Conservation (phyloP, 1,140 invertebrate species). For the Sarcophaga bullata region DNA sequence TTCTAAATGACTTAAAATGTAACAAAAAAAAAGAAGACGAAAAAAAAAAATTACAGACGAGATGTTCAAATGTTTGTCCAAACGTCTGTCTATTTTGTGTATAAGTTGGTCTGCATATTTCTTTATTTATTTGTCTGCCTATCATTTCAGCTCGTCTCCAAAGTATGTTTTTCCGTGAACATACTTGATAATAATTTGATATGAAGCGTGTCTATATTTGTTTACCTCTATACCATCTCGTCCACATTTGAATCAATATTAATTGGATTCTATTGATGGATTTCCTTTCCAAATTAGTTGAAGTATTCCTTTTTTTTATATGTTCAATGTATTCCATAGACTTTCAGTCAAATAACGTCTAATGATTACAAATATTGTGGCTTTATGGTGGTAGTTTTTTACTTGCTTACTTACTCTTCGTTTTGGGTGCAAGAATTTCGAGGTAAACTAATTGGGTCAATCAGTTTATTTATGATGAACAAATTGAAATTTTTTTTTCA, state of each 20-base stretch:
- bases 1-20: conserved; percentile 7
- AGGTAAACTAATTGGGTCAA: too few relatives aligned
- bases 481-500: too few relatives aligned
- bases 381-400: too few relatives aligned
- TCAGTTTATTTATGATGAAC: too few relatives aligned
- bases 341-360: too few relatives aligned
- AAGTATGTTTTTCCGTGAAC: neutral
- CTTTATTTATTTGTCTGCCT: neutral
- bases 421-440: too few relatives aligned
- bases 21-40: neutral
- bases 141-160: neutral
- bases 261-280: conserved; percentile 36
- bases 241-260: conserved; percentile 34
- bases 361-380: too few relatives aligned
- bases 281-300: conserved; percentile 31
- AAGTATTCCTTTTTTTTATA: neutral
- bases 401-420: too few relatives aligned
- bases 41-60: too few relatives aligned
- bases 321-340: too few relatives aligned
- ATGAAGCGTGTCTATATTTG: neutral
- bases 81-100: neutral
- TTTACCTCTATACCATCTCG: neutral
- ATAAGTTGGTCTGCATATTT: neutral
- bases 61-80: neutral
- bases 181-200: neutral